These are phyloP conservation scores for Drosophila jambulina DNA, from an alignment of 1,140 invertebrate species.

Conservation along the genomic window DNA sequence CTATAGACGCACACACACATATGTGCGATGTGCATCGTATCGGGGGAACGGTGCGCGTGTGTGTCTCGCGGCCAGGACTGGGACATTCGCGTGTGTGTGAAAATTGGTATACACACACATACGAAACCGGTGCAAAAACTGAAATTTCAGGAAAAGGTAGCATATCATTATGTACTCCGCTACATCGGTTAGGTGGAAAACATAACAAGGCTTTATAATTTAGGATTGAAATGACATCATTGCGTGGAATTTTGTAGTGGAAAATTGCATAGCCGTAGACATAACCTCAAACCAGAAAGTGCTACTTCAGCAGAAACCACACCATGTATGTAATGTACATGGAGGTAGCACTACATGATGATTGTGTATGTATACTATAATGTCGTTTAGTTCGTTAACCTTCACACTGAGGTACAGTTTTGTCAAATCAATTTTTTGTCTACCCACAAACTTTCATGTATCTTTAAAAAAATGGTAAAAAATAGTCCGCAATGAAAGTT, in stretches of 20 bases:
- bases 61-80: slow-evolving; percentile 24
- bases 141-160: slow-evolving; percentile 22
- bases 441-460: slow-evolving; percentile 2
- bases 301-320: background rate
- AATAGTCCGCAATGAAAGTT: background rate
- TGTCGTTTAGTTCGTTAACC: background rate
- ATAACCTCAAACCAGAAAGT: slow-evolving; percentile 31
- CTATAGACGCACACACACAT: slow-evolving; percentile 23
- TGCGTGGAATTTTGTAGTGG: slow-evolving; percentile 9
- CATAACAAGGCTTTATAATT: slow-evolving; percentile 19
- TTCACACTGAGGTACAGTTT: slow-evolving; percentile 14
- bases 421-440: background rate
- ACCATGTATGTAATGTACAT: slow-evolving; percentile 15
- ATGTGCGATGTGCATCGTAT: slow-evolving; percentile 1
- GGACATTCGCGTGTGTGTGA: slow-evolving; percentile 40
- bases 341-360: slow-evolving; percentile 11
- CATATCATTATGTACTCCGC: slow-evolving; percentile 5
- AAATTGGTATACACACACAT: slow-evolving; percentile 77
- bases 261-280: slow-evolving; percentile 2
- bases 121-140: slow-evolving; percentile 49
- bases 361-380: slow-evolving; percentile 29
- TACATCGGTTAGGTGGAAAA: slow-evolving; percentile 4
- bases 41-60: slow-evolving; percentile 5
- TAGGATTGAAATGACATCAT: slow-evolving; percentile 26
- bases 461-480: background rate